Base-by-base conservation (phyloP, 2,113 vertebrate species). In the Platysteira castanea region DNA sequence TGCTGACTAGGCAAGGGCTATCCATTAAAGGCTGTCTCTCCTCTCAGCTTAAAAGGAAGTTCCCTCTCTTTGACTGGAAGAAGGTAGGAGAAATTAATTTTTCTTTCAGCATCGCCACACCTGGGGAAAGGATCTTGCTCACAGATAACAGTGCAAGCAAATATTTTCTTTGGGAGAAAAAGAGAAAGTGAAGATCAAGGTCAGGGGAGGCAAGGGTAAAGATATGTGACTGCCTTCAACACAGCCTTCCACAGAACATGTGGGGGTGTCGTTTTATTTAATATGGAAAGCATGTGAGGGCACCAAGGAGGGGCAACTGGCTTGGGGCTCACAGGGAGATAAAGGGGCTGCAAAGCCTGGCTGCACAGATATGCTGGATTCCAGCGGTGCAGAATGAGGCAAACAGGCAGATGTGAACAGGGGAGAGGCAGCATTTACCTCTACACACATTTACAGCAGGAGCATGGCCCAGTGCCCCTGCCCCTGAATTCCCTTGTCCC, bases 171-270 rank as follows among this genome's bases (percentile, higher is more conserved):
- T 97, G 92, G 91, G 92, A 95, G 90, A 85, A 97, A 94, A 97
- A 96, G 90, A 96, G 96, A 98, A 97, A 97, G 91, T 80, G 91
- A 96, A 96, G 97, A 95, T 96, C 94, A 98, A 97, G 97, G 97
- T 98, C 96, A 98, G 96, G 97, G 89, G 87, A 91, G 64, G 94
- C 86, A 95, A 76, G 46, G 93, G 74, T 27, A 89, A 96, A 97
- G 96, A 89, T 93, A 91, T 42, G 91, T 0, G 37, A 73, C 94
- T 95, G 85, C 79, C 95, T 96, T 82, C 65, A 68, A 89, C 93
- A 93, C 93, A 95, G 89, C 93, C 96, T 96, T 97, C 87, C 96
- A 93, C 14, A 94, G 96, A 98, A 97, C 93, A 74, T 94, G 96
- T 94, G 85, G 84, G 92, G 96, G 91, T 57, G 97, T 96, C 85